Evolutionary conservation across 2,113 vertebrate genomes (phyloP), one percentile per base, ranked within the genome.

Genomic region (Pipa parva): DNA sequence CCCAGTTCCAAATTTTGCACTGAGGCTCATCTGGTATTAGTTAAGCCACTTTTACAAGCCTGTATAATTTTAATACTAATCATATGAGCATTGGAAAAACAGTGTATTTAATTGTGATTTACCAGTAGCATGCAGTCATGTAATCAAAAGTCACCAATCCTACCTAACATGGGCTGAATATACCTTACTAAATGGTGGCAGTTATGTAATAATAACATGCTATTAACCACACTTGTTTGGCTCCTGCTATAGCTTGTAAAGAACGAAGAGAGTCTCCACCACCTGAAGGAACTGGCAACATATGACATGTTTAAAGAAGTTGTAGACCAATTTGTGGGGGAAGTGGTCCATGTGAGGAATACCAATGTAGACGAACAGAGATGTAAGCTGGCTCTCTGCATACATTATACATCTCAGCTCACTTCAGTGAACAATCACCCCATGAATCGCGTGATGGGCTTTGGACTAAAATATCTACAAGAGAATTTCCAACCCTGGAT

Each of bases 381-480:
- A 31, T 74, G 73, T 0, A 81, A 88, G 74, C 82, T 91, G 6
- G 91, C 91, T 0, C 78, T 91, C 7, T 72, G 83, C 1, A 88
- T 88, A 63, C 92, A 97, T 42, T 76, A 80, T 60, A 85, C 76
- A 1, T 84, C 71, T 54, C 89, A 86, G 31, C 84, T 97, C 59
- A 85, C 80, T 0, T 72, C 78, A 0, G 3, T 90, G 0, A 78
- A 88, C 72, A 84, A 71, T 13, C 82, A 89, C 63, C 88, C 91
- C 1, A 85, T 81, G 84, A 90, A 74, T 73, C 58, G 64, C 9
- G 71, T 91, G 58, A 71, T 92, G 29, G 79, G 81, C 36, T 89
- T 90, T 1, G 93, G 93, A 3, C 76, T 77, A 20, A 83, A 74
- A 70, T 97, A 91, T 59, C 81, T 97, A 12, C 80, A 80, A 58